A percentile compares a stretch with the other conserved stretches of the same genome.
Evolutionary conservation across 2,797 vertebrate species (phyloP).

Genomic region (Gallinago nigripennis): DNA sequence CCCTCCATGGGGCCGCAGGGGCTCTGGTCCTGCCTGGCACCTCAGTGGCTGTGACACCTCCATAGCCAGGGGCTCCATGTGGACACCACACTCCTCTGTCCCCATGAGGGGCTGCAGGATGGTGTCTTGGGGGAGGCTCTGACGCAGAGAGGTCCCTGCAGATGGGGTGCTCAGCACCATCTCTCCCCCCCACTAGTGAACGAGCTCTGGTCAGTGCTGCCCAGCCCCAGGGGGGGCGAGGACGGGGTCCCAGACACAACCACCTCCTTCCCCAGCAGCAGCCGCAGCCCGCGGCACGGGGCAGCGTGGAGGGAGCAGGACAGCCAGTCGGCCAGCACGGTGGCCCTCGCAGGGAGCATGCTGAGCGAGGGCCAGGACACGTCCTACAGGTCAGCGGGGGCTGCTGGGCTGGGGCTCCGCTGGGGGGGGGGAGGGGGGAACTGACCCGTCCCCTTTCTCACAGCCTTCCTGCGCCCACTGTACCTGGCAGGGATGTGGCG

Average conservation of each 20-base stretch:
- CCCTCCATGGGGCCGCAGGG: accelerated
- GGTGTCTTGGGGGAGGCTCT: not conserved
- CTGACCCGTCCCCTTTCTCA: accelerated
- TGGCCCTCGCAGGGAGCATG: slow-evolving; percentile 72
- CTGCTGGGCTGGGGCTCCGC: not conserved
- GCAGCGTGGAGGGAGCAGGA: slow-evolving; percentile 62
- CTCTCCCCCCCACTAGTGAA: slow-evolving; percentile 79
- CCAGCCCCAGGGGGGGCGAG: slow-evolving; percentile 68
- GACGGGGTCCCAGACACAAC: slow-evolving; percentile 72
- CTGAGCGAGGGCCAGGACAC: slow-evolving; percentile 63
- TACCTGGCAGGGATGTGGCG: accelerated
- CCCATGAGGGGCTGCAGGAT: not conserved
- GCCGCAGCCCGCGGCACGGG: slow-evolving; percentile 42
- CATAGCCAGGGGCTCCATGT: not conserved
- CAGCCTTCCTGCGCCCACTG: accelerated
- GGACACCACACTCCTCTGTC: not conserved
- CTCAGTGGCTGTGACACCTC: not conserved
- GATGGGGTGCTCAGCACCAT: not conserved
- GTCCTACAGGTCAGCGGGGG: slow-evolving; percentile 72
- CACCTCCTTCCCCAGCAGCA: slow-evolving; percentile 76
- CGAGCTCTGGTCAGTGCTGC: slow-evolving; percentile 83
- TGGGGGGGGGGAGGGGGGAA: no score
- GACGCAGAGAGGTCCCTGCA: accelerated
- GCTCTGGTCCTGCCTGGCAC: accelerated
- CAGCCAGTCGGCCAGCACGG: slow-evolving; percentile 74